Percentiles rank a stretch among this genome's conserved stretches.
Evolutionary conservation across 2,888 invertebrate species (phyloP).

Genomic region (Plebejus argus): DNA sequence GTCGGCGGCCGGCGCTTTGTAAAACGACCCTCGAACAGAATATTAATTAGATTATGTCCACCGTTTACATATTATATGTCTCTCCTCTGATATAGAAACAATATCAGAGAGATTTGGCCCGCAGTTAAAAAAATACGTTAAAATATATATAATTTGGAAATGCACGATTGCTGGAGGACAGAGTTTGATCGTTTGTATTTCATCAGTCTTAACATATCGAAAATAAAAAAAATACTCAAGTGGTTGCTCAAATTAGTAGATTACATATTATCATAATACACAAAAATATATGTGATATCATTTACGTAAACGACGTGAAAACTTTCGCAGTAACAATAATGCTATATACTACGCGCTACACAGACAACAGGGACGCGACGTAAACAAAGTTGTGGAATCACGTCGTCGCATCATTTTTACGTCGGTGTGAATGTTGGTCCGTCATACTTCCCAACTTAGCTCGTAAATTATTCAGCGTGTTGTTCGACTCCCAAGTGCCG

Average conservation of each 20-base stretch:
- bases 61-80: not conserved
- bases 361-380: not conserved
- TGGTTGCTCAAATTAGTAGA: too few relatives aligned
- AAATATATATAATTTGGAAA: too few relatives aligned
- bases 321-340: not conserved
- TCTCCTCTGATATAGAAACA: too few relatives aligned
- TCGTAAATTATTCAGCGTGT: slow-evolving; percentile 14
- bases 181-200: too few relatives aligned
- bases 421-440: not conserved
- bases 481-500: not conserved
- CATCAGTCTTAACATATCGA: too few relatives aligned
- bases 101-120: too few relatives aligned
- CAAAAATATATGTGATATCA: not conserved
- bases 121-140: too few relatives aligned
- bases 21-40: not conserved
- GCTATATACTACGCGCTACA: not conserved
- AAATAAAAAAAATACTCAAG: too few relatives aligned
- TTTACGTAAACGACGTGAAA: not conserved
- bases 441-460: not conserved
- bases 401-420: not conserved
- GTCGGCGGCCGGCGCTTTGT: not conserved
- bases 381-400: not conserved
- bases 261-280: not conserved
- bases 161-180: too few relatives aligned
- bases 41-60: not conserved